Conservation (phyloP, 2,797 vertebrate genomes). For the Leucoraja ocellata region DNA sequence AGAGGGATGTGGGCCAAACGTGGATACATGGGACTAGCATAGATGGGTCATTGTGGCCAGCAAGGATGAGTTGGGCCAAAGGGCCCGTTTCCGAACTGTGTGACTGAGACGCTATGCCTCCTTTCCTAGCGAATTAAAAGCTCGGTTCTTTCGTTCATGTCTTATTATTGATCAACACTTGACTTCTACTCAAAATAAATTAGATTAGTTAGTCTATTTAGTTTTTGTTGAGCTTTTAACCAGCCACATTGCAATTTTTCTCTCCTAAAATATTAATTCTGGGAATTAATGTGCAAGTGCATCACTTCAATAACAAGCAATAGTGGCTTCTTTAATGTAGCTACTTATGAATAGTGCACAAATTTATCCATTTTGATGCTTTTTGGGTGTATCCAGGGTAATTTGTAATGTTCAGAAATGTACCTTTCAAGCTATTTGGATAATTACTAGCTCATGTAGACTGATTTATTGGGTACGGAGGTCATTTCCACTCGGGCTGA, state of each 20-base stretch:
- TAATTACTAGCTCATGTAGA: not conserved
- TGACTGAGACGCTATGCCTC: not conserved
- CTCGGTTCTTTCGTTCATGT: not conserved
- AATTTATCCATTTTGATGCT: not conserved
- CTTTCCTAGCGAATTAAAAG: not conserved
- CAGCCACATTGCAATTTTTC: not conserved
- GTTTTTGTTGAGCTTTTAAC: not conserved
- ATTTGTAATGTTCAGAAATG: not conserved
- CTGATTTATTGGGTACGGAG: not conserved
- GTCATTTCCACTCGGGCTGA: not conserved
- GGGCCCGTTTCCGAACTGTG: too few species aligned
- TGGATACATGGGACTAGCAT: too few species aligned
- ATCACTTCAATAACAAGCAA: not conserved
- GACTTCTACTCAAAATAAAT: too few species aligned
- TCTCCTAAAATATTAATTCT: not conserved
- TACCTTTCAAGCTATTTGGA: not conserved
- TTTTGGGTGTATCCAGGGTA: not conserved
- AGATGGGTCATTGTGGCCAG: too few species aligned
- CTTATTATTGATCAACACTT: not conserved
- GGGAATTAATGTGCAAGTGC: not conserved
- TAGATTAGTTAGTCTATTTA: not conserved
- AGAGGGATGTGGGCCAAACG: too few species aligned
- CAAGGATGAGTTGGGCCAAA: too few species aligned
- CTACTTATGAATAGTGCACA: not conserved
- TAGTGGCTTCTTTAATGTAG: not conserved